phyloP scores from a whole-genome alignment of 1,140 invertebrate genomes.

The Hyles euphorbiae region DNA sequence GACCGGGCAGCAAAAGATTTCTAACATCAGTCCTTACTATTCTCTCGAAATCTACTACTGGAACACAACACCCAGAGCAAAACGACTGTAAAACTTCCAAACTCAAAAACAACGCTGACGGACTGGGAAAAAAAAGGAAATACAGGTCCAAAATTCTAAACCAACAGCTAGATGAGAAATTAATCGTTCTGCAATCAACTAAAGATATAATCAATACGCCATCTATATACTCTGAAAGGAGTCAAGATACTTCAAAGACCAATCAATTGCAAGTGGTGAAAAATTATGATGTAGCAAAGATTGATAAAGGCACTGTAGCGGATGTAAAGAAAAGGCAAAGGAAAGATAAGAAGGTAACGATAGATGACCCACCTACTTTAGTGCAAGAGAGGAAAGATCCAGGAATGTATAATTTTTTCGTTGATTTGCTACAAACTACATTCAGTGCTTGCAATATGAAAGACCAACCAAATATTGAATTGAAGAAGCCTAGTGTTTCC shows the following conservation, averaged over 20 bases:
- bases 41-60: slow-evolving; percentile 42
- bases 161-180: slow-evolving; percentile 20
- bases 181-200: slow-evolving; percentile 36
- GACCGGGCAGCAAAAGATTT: slow-evolving; percentile 33
- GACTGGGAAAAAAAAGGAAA: slow-evolving; percentile 16
- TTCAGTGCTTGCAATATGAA: slow-evolving; percentile 37
- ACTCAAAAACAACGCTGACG: not conserved
- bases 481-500: slow-evolving; percentile 6
- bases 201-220: slow-evolving; percentile 36
- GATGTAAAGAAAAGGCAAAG: not conserved
- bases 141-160: slow-evolving; percentile 39
- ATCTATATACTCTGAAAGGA: slow-evolving; percentile 32
- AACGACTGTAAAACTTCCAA: slow-evolving; percentile 7
- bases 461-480: slow-evolving; percentile 9
- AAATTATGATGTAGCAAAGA: too few relatives aligned
- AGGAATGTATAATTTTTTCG: slow-evolving; percentile 42
- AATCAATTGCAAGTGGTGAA: too few relatives aligned
- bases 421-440: slow-evolving; percentile 46
- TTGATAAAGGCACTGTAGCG: too few relatives aligned
- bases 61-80: slow-evolving; percentile 38
- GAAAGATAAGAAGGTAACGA: not conserved
- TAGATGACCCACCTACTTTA: slow-evolving; percentile 29
- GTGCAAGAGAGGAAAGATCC: slow-evolving; percentile 29
- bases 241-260: not conserved
- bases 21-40: slow-evolving; percentile 37